Base-by-base conservation (phyloP, 2,113 vertebrate species). In the Scophthalmus maximus region DNA sequence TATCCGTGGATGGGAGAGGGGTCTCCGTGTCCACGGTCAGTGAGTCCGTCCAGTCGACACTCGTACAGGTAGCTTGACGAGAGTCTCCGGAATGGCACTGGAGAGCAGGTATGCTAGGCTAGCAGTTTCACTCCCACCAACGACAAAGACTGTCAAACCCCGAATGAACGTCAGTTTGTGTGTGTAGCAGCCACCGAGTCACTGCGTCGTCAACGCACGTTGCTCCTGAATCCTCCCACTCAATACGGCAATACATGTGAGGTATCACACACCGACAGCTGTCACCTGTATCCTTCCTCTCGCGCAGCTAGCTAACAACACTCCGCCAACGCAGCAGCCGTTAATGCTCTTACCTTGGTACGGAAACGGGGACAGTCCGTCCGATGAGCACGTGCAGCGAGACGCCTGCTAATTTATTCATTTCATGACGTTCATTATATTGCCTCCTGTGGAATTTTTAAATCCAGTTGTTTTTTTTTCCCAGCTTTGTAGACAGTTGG, bases 281-380 rank as follows among this genome's bases (percentile, higher is more conserved):
- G 27, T 32, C 59, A 82, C 69, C 71, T 72, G 77, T 68, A 30
- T n/a, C n/a, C n/a, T n/a, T n/a, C n/a, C 40, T 8, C 34, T 2
- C 6, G 38, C 59, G n/a, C 2, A 44, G 75, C 81, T 84, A 82
- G 78, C 81, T 82, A 60, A 58, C 51, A 58, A 27, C 30, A 18
- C 8, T 27, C 14, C 5, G 73, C 64, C 78, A 40, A 72, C 50
- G 51, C 58, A 64, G n/a, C 42, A 47, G 30, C 18, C 6, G 11
- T 17, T 22, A 10, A 66, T 40, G 60, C 4, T 80, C 88, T 76
- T 81, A 89, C 88, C 83, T 86, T 20, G 40, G 34, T 6, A 15
- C 51, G 11, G 56, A 50, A 9, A 15, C 51, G 11, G 56, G 53
- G 29, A n/a, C 44, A 26, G 44, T 56, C 50, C 56, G 42, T 47